Evolutionary conservation across 2,113 vertebrate species (phyloP).

Genomic region (Malurus melanocephalus): DNA sequence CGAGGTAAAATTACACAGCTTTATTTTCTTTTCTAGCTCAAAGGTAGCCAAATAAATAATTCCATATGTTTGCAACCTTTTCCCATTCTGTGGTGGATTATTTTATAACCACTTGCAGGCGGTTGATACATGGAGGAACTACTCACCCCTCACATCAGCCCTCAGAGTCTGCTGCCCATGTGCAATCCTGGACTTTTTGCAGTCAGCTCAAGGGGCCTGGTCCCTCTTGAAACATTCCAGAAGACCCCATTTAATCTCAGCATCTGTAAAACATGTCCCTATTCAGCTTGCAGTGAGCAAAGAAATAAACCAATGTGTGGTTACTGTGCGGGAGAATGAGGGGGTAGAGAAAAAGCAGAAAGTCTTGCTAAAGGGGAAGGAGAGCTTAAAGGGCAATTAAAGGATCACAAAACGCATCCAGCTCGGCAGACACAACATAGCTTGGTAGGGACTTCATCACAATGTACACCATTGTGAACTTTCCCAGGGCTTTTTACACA

Average conservation of each 20-base stretch:
- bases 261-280: not conserved
- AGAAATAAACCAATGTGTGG: not conserved
- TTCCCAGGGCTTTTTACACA: not conserved
- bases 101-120: not conserved
- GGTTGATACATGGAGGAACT: not conserved
- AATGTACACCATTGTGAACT: not conserved
- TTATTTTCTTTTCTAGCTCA: not conserved
- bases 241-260: not conserved
- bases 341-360: not conserved
- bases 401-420: not conserved
- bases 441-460: not conserved
- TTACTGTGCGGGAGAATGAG: not conserved
- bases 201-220: not conserved
- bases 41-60: not conserved
- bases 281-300: not conserved
- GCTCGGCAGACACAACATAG: not conserved
- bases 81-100: not conserved
- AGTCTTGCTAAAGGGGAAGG: rapidly evolving
- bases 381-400: not conserved
- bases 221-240: not conserved
- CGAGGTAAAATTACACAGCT: not conserved
- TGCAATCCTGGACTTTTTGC: not conserved
- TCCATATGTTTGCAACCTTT: slow-evolving; percentile 15
- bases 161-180: not conserved
- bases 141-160: not conserved